Conservation (phyloP, 2,113 vertebrate species). For the Origma solitaria region DNA sequence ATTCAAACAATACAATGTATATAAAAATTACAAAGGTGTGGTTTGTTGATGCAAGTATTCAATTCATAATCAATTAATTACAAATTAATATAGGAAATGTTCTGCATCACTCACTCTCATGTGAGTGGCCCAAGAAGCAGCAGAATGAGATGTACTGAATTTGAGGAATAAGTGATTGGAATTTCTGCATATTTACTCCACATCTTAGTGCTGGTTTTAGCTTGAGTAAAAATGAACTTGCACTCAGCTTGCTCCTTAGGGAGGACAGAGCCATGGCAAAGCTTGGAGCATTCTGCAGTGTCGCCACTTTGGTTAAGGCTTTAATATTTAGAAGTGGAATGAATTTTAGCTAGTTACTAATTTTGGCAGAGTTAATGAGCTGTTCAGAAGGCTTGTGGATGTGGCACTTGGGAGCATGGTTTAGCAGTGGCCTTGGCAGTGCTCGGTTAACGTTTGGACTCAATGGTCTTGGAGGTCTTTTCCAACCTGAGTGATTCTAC, state of each 20-base stretch:
- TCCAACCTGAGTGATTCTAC: not conserved
- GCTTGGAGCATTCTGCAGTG: rapidly evolving
- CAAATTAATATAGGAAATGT: not conserved
- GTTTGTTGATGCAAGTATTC: not conserved
- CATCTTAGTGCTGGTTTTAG: not conserved
- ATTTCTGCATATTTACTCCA: not conserved
- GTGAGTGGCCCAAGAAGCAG: not conserved
- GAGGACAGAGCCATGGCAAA: not conserved
- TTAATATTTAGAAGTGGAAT: not conserved
- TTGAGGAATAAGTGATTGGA: not conserved
- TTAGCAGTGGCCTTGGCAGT: not conserved
- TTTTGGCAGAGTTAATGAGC: not conserved
- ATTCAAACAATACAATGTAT: no score
- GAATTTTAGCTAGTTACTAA: not conserved
- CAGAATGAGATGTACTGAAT: not conserved
- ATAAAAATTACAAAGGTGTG: not conserved
- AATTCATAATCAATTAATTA: rapidly evolving
- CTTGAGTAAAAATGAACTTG: not conserved
- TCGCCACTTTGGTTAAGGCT: not conserved
- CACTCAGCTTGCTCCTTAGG: not conserved
- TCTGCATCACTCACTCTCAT: not conserved
- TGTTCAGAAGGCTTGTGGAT: not conserved
- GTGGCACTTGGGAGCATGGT: not conserved
- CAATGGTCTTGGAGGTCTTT: not conserved
- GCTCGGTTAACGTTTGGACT: not conserved